These are phyloP conservation scores for Mycteria americana DNA, from an alignment of 2,797 vertebrate species.

Conservation along the genomic window DNA sequence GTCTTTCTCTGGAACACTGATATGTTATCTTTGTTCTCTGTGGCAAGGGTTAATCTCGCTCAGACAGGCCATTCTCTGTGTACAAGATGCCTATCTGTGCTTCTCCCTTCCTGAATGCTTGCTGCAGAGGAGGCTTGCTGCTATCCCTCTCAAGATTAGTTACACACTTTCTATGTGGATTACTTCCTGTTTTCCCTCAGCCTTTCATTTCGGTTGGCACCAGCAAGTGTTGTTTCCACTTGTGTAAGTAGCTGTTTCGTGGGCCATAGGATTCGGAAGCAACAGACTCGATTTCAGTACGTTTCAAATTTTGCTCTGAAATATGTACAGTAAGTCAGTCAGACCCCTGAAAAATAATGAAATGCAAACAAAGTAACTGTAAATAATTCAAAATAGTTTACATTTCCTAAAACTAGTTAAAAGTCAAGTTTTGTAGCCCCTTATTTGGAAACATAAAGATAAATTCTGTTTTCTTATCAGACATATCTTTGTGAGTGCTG, in stretches of 20 bases:
- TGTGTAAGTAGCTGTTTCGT: background rate
- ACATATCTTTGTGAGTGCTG: background rate
- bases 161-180: slow-evolving; percentile 28
- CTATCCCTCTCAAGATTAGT: slow-evolving; percentile 25
- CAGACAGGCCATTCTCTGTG: slow-evolving; percentile 27
- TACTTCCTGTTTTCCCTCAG: slow-evolving; percentile 36
- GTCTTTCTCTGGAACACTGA: background rate
- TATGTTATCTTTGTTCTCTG: slow-evolving; percentile 28
- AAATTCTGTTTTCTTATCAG: background rate
- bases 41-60: slow-evolving; percentile 51
- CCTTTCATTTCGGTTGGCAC: slow-evolving; percentile 35
- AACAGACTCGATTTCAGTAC: accelerated
- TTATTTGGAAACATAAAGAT: background rate
- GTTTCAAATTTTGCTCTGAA: background rate
- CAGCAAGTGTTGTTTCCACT: slow-evolving; percentile 10
- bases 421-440: background rate
- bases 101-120: slow-evolving; percentile 10
- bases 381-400: background rate
- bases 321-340: background rate
- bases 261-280: background rate
- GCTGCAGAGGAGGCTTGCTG: slow-evolving; percentile 3
- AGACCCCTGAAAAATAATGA: background rate
- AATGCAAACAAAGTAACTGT: background rate
- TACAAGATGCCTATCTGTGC: slow-evolving; percentile 28
- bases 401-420: background rate